Evolutionary conservation across 1,140 invertebrate genomes (phyloP).

Genomic region (Dendroctonus ponderosae): DNA sequence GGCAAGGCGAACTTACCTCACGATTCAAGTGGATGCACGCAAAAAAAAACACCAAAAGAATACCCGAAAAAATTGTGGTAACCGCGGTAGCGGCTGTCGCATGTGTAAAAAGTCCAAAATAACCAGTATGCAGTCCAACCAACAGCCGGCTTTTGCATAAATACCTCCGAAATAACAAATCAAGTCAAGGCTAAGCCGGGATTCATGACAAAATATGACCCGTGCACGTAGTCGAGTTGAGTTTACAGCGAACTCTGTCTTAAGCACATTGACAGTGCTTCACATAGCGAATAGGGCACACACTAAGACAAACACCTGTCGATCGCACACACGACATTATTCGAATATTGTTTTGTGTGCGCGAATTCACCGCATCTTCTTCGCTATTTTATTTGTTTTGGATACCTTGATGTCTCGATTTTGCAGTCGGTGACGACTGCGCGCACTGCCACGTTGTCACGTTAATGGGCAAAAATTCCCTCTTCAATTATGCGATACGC

Average conservation of each 20-base stretch:
- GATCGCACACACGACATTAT: conserved; percentile 27
- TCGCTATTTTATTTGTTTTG: conserved; percentile 46
- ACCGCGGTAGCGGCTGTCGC: too few relatives aligned
- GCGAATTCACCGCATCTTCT: conserved; percentile 37
- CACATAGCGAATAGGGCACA: conserved; percentile 11
- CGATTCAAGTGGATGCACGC: too few relatives aligned
- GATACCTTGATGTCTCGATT: conserved; percentile 42
- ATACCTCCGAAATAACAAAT: conserved; percentile 22
- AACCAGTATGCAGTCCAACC: neutral
- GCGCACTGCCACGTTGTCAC: conserved; percentile 32
- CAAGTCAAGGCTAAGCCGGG: conserved; percentile 38
- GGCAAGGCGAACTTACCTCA: too few relatives aligned
- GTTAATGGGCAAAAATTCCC: conserved; percentile 4
- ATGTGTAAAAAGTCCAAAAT: neutral
- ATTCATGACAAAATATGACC: conserved; percentile 25
- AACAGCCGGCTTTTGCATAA: conserved; percentile 4
- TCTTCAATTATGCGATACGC: neutral
- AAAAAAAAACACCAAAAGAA: too few relatives aligned
- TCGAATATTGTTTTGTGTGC: conserved; percentile 27
- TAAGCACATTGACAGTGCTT: too few relatives aligned
- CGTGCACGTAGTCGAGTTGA: conserved; percentile 17
- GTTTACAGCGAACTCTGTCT: too few relatives aligned
- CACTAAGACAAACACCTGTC: conserved; percentile 14
- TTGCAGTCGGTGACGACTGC: conserved; percentile 20
- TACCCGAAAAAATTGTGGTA: too few relatives aligned